These are phyloP conservation scores for Ciconia nigra DNA, from an alignment of 2,797 vertebrate species.

Conservation along the genomic window DNA sequence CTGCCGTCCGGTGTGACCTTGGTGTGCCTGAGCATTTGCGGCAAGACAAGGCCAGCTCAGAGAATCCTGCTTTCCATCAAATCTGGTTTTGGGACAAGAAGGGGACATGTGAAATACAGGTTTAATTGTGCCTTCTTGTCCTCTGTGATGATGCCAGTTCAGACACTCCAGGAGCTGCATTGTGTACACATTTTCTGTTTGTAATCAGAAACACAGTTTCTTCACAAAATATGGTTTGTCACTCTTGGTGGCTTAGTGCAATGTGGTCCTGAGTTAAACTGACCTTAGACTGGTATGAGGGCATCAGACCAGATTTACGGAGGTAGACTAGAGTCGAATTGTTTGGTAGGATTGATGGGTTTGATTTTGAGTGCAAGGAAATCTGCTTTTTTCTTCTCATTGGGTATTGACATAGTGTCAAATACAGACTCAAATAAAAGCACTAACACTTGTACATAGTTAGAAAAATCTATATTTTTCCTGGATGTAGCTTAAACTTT, in stretches of 20 bases:
- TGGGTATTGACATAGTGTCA: background rate
- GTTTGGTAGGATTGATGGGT: background rate
- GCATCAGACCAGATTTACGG: background rate
- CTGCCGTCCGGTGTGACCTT: fast-evolving
- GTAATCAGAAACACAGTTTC: background rate
- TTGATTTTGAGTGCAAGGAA: background rate
- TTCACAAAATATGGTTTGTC: background rate
- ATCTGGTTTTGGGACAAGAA: background rate
- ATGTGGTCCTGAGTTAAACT: background rate
- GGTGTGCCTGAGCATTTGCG: background rate
- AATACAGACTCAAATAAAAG: background rate
- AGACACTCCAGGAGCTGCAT: background rate
- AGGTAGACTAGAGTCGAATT: background rate
- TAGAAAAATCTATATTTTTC: background rate
- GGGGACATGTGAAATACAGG: background rate
- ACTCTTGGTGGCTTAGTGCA: background rate
- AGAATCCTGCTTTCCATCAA: background rate
- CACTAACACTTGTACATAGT: background rate
- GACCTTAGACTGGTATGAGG: background rate
- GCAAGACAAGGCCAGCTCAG: background rate
- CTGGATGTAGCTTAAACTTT: background rate
- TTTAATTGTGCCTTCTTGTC: background rate
- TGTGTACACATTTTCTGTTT: background rate
- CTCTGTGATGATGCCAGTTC: background rate
- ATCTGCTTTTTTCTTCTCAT: background rate